Evolutionary conservation across 2,888 invertebrate species (phyloP).

Genomic region (Drosophila picticornis): DNA sequence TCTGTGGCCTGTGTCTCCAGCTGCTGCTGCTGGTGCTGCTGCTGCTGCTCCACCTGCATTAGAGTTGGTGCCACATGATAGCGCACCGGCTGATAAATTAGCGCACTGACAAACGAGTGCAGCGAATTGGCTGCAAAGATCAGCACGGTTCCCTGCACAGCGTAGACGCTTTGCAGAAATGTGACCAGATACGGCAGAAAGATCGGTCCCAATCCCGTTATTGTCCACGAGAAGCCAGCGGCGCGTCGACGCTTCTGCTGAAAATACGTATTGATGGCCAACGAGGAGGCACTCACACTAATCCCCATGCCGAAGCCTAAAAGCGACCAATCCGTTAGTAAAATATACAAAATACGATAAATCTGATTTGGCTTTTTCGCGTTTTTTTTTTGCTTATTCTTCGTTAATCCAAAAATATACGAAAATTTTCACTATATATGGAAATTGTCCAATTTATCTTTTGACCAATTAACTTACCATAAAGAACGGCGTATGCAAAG

Average conservation of each 20-base stretch:
- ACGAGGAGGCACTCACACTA: slow-evolving; percentile 89
- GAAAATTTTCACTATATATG: too few relatives aligned
- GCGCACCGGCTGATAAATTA: slow-evolving; percentile 90
- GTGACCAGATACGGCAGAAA: slow-evolving; percentile 90
- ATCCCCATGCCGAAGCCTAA: slow-evolving; percentile 87
- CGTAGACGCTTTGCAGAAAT: slow-evolving; percentile 87
- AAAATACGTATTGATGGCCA: slow-evolving; percentile 91
- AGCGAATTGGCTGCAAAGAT: slow-evolving; percentile 89
- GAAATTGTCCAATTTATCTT: too few relatives aligned
- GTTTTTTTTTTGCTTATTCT: too few relatives aligned
- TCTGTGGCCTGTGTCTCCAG: slow-evolving; percentile 39
- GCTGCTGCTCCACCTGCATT: slow-evolving; percentile 6
- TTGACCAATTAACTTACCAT: slow-evolving; percentile 86
- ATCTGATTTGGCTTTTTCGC: not conserved
- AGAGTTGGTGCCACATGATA: slow-evolving; percentile 86
- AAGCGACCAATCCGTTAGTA: not conserved
- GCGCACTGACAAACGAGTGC: slow-evolving; percentile 89
- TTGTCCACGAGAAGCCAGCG: slow-evolving; percentile 90
- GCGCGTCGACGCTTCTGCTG: slow-evolving; percentile 89
- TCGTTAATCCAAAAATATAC: too few relatives aligned
- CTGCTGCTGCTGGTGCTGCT: slow-evolving; percentile 20
- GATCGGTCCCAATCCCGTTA: slow-evolving; percentile 90
- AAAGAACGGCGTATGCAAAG: slow-evolving; percentile 89
- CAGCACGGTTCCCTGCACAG: slow-evolving; percentile 89
- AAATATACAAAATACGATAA: not conserved